Percentiles rank a stretch among this genome's conserved stretches.
phyloP scores from a whole-genome alignment of 2,797 vertebrate genomes.

The Aulostomus chinensis region DNA sequence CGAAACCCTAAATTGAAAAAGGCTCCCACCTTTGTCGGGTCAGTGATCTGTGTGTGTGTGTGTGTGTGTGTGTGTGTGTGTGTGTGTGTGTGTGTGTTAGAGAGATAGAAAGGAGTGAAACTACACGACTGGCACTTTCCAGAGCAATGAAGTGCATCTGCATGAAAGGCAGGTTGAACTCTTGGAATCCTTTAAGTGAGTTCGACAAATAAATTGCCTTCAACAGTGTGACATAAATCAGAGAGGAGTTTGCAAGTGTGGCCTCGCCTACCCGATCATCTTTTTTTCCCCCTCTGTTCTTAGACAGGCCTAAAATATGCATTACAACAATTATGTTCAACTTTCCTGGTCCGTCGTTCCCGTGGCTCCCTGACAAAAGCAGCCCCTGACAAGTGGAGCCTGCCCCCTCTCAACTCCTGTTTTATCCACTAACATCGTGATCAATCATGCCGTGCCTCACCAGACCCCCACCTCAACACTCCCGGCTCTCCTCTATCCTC shows the following conservation, averaged over 20 bases:
- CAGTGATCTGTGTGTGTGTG: constrained; percentile 35
- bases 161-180: constrained; percentile 61
- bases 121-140: constrained; percentile 49
- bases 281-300: constrained; percentile 6
- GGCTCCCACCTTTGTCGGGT: constrained; percentile 54
- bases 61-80: neutral
- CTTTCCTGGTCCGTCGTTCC: constrained; percentile 13
- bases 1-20: constrained; percentile 54
- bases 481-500: constrained; percentile 35
- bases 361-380: constrained; percentile 58
- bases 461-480: constrained; percentile 7
- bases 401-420: constrained; percentile 55
- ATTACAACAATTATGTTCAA: constrained; percentile 12
- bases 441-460: constrained; percentile 67
- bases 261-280: constrained; percentile 14
- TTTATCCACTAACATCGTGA: constrained; percentile 69
- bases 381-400: constrained; percentile 51
- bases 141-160: constrained; percentile 48
- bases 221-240: constrained; percentile 60
- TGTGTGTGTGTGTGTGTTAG: neutral
- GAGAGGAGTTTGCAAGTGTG: constrained; percentile 26
- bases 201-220: constrained; percentile 58
- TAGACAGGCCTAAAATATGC: neutral
- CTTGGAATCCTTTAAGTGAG: constrained; percentile 45
- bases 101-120: constrained; percentile 28